Conservation (phyloP, 2,888 invertebrate species). For the Cloeon dipterum region DNA sequence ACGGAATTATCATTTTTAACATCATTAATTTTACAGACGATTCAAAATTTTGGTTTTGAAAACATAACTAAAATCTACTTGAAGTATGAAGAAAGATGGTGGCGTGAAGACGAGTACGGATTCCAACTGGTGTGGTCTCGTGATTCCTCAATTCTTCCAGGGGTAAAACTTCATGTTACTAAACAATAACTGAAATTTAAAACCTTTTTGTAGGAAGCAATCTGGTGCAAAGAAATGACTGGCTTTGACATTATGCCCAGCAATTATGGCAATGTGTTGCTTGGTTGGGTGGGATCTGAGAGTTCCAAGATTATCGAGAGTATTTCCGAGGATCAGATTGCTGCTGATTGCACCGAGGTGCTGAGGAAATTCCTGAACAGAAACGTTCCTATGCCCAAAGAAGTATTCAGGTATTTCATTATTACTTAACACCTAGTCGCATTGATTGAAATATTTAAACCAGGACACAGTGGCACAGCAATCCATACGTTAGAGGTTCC, state of each 20-base stretch:
- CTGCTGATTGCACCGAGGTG: conserved; percentile 24
- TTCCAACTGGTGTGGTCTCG: conserved; percentile 31
- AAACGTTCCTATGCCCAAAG: conserved; percentile 23
- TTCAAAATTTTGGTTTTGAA: conserved; percentile 34
- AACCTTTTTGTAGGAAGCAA: conserved; percentile 3
- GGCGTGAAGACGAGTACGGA: conserved; percentile 25
- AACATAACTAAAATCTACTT: conserved; percentile 42
- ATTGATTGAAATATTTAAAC: conserved; percentile 4
- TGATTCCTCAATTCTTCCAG: conserved; percentile 4
- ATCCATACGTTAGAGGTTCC: conserved; percentile 29
- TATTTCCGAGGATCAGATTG: conserved; percentile 24
- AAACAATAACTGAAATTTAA: conserved; percentile 3
- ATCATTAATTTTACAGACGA: conserved; percentile 15
- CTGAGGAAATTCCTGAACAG: conserved; percentile 24
- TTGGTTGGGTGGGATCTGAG: conserved; percentile 40
- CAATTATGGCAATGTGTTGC: conserved; percentile 20
- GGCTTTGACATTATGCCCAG: conserved; percentile 37
- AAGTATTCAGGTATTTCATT: conserved; percentile 20
- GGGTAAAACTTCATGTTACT: conserved; percentile 6
- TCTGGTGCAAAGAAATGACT: conserved; percentile 32
- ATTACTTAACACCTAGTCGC: conserved; percentile 2
- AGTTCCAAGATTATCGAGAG: conserved; percentile 32
- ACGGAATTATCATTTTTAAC: background rate
- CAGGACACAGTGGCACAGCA: conserved; percentile 30
- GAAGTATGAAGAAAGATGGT: conserved; percentile 35